Evolutionary conservation across 2,797 vertebrate genomes (phyloP), one percentile per base, ranked within the genome.

Genomic region (Eleutherodactylus coqui): DNA sequence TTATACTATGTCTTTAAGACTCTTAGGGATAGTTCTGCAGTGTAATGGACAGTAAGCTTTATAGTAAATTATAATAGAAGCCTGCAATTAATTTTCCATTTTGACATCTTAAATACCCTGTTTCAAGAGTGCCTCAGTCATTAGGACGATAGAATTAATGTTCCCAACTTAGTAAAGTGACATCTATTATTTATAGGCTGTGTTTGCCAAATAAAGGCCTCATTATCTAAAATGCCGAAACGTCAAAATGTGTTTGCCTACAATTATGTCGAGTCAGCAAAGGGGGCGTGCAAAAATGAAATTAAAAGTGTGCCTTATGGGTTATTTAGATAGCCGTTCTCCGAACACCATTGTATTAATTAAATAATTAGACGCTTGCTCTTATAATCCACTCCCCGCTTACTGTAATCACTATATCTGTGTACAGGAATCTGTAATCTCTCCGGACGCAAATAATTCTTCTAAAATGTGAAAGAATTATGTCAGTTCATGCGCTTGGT

Each of bases 401-500:
- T 83, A 79, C 86, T 73, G 86, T 83, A 87, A 87, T 83, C 86
- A 83, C 67, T 83, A 81, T 70, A 60, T 72, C 47, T 55, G 53
- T 38, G 51, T 79, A 72, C 80, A 79, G 82, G 86, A 87, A 87
- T 75, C 76, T 75, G 29, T 51, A 79, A 84, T 83, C 82, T 87
- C 82, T 75, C 53, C 75, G 80, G 45, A 75, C 83, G 76, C 82
- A 79, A 79, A 75, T 75, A 55, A 75, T 45, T 45, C 67, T 45
- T 75, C 82, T 77, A 84, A 80, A 77, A 58, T 38, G 21, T 75
- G 76, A 84, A 84, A 87, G 86, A 87, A 87, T 87, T 51, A 87
- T 87, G 75, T 60, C 75, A 72, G 62, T 83, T 83, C 62, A 53
- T 79, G 75, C 43, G 62, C 86, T 69, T 64, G 82, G 67, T 41